Evolutionary conservation across 1,140 invertebrate genomes (phyloP).

Genomic region (Diploscapter pachys): DNA sequence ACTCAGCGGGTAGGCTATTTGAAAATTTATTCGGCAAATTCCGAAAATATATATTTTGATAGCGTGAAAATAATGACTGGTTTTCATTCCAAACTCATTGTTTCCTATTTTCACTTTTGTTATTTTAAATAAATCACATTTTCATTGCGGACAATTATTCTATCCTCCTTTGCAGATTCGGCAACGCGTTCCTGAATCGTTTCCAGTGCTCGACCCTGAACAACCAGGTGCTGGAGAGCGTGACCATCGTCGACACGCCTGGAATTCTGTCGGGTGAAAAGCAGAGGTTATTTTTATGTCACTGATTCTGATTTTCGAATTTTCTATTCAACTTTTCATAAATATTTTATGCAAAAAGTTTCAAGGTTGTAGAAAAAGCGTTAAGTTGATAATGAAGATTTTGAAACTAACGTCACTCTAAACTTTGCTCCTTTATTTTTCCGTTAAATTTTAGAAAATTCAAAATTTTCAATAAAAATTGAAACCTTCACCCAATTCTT

Average conservation of each 20-base stretch:
- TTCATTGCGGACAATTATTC: background rate
- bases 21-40: background rate
- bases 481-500: background rate
- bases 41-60: too few relatives aligned
- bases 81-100: too few relatives aligned
- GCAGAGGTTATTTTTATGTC: constrained; percentile 58
- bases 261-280: constrained; percentile 70
- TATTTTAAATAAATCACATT: background rate
- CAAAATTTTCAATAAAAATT: background rate
- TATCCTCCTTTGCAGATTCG: constrained; percentile 75
- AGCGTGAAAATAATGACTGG: too few relatives aligned
- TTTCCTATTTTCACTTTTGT: background rate
- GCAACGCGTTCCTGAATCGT: constrained; percentile 92
- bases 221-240: constrained; percentile 74
- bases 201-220: constrained; percentile 86
- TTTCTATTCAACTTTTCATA: background rate
- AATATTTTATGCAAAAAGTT: background rate
- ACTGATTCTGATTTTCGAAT: constrained; percentile 2
- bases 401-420: too few relatives aligned
- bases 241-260: constrained; percentile 94
- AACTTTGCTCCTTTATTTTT: constrained; percentile 64
- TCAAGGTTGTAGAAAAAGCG: background rate
- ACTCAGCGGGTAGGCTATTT: constrained; percentile 36
- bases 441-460: background rate
- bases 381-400: too few relatives aligned